Base-by-base conservation (phyloP, 2,888 invertebrate genomes). In the Pristionchus entomophagus region DNA sequence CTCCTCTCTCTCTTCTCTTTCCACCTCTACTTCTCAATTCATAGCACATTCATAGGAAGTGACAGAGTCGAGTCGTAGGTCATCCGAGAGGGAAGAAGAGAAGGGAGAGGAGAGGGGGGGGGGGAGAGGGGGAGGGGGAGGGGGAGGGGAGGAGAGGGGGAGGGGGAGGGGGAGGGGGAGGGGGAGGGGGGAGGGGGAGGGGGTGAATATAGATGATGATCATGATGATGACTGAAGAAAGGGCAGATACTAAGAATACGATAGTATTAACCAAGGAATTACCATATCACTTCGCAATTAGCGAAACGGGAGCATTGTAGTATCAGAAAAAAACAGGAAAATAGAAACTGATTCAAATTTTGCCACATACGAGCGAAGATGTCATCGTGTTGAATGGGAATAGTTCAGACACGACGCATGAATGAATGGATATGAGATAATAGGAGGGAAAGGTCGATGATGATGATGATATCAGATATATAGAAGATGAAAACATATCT, bases 41-140 rank as follows among this genome's bases (percentile, higher is more conserved):
- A 73, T 73, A 73, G 73, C 73, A 26, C 82, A 51, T 59, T 59
- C 49, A 82, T 82, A 35, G 41, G 41, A 82, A 82, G 51, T 59
- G 38, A 49, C 82, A 49, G 82, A 82, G 82, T 35, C 73, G 73
- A 73, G 73, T 73, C 73, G 73, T 73, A 73, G 73, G 73, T 73
- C 73, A 73, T 73, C 73, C 32, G 59, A 59, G 41, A 12, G n/a
- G n/a, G 22, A 22, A 22, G 56, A 56, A 56, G 56, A 56, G 56
- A 56, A 14, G 56, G n/a, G n/a, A 56, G n/a, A n/a, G n/a, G n/a
- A n/a, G n/a, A n/a, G n/a, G n/a, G n/a, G n/a, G n/a, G n/a, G n/a
- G 38, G 38, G 5, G 6, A 69, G 65, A 69, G 65, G 3, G 5
- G 4, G 19, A 1, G 2, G 26, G 65, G 38, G 65, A 69, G 4